Evolutionary conservation across 2,797 vertebrate genomes (phyloP).

Genomic region (Geotria australis): DNA sequence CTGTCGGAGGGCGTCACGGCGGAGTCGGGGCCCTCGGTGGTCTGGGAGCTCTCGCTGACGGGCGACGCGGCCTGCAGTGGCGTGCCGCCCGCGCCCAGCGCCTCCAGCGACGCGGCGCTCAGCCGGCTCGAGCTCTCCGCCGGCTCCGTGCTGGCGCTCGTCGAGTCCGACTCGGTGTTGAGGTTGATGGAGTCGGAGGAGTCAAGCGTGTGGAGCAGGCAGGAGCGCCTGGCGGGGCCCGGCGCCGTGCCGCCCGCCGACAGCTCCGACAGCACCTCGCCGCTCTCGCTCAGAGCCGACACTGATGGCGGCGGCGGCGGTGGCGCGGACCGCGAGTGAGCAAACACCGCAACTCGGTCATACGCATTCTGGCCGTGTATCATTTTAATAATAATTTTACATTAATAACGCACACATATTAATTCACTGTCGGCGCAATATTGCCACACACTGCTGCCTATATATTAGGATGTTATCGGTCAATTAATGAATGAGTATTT

Average conservation of each 20-base stretch:
- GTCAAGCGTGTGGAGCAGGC: slow-evolving; percentile 61
- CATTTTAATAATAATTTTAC: no score
- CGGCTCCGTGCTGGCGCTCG: slow-evolving; percentile 18
- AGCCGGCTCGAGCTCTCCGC: slow-evolving; percentile 54
- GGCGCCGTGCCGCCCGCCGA: slow-evolving; percentile 7
- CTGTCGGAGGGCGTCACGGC: slow-evolving; percentile 81
- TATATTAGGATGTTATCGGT: no score
- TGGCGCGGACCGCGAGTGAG: slow-evolving; percentile 13
- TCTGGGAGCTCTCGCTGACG: slow-evolving; percentile 80
- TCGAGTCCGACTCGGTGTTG: slow-evolving; percentile 21
- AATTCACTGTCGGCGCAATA: no score
- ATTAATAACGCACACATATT: no score
- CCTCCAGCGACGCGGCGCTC: slow-evolving; percentile 30
- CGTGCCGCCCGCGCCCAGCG: slow-evolving; percentile 13
- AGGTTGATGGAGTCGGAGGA: slow-evolving; percentile 49
- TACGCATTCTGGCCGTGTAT: no score
- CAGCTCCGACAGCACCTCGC: slow-evolving; percentile 11
- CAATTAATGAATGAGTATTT: no score
- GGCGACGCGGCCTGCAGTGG: slow-evolving; percentile 42
- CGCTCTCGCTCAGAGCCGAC: slow-evolving; percentile 22
- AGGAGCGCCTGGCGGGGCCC: slow-evolving; percentile 58
- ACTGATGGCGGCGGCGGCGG: slow-evolving; percentile 12
- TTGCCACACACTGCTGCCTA: no score
- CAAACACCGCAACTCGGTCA: neutral
- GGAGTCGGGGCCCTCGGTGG: slow-evolving; percentile 81